Evolutionary conservation across 2,797 vertebrate species (phyloP).

Genomic region (Esox masquinongy): DNA sequence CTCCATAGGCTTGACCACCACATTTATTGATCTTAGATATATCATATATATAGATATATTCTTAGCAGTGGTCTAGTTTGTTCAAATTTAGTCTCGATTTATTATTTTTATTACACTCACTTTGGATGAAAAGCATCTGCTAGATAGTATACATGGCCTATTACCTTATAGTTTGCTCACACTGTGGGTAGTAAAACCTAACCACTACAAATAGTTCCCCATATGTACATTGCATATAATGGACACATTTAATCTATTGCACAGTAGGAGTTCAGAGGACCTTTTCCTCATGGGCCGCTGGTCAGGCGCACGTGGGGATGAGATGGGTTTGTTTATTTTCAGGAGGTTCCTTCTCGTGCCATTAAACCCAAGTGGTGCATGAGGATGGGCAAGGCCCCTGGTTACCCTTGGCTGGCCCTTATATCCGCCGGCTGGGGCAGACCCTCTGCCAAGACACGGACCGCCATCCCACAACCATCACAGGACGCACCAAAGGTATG

Average conservation of each 20-base stretch:
- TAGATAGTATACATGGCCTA: not conserved
- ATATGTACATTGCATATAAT: not conserved
- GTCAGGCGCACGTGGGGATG: not conserved
- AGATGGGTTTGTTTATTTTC: slow-evolving; percentile 41
- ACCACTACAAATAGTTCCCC: not conserved
- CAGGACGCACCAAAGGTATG: slow-evolving; percentile 45
- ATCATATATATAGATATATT: too few relatives aligned
- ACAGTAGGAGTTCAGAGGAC: not conserved
- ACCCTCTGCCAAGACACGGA: slow-evolving; percentile 55
- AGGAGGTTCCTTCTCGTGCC: slow-evolving; percentile 27
- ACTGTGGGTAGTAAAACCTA: not conserved
- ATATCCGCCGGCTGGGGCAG: slow-evolving; percentile 28
- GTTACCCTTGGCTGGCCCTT: slow-evolving; percentile 61
- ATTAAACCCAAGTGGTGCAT: slow-evolving; percentile 25
- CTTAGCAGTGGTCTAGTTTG: too few relatives aligned
- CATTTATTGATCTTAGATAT: not conserved
- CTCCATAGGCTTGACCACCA: not conserved
- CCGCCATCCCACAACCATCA: slow-evolving; percentile 55
- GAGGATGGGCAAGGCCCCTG: slow-evolving; percentile 29
- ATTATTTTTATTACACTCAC: not conserved
- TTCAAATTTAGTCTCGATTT: not conserved
- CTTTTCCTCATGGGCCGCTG: not conserved
- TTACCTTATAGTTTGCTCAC: not conserved
- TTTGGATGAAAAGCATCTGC: not conserved
- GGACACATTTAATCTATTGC: not conserved